Evolutionary conservation across 2,113 vertebrate genomes (phyloP), one percentile per base, ranked within the genome.

Genomic region (Jaculus jaculus): DNA sequence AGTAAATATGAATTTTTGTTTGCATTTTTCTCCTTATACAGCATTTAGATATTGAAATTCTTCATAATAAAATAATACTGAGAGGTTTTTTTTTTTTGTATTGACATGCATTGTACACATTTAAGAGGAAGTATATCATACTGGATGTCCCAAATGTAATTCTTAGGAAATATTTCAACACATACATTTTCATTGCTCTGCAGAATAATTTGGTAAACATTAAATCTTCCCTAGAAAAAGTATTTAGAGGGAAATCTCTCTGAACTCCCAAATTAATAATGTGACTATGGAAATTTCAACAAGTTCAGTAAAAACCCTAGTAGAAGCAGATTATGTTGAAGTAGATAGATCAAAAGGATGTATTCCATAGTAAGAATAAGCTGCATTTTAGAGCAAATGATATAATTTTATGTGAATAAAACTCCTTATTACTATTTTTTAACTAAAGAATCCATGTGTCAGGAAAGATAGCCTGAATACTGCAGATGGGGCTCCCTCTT

Each of bases 341-440:
- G 75, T 39, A 39, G 42, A 32, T 84, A 90, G 86, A 39, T 88
- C 16, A 81, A 34, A 61, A 42, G 7, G 1, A 30, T 92, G 6
- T 92, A 74, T 85, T 89, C 92, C 74, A 83, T 83, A 68, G 42
- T 72, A 54, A 60, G 1, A 63, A 13, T 39, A 78, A 63, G 3
- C 26, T 92, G 94, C 8, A 58, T 68, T 93, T 88, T n/a, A 42
- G 23, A 26, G 87, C 28, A 86, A 77, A 90, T 39, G 9, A 7
- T 3, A 86, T 86, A 39, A 87, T 94, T 78, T 90, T 47, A 24
- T 23, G 34, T 37, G 51, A 71, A 23, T 34, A 5, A 75, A 23
- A 80, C 39, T 83, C 5, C 68, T 87, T 77, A 88, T 54, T 63
- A 30, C 15, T 2, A 30, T 21, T 84, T 90, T 4, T 24, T 82